Evolutionary conservation across 2,113 vertebrate genomes (phyloP), one percentile per base, ranked within the genome.

Genomic region (Rattus rattus): DNA sequence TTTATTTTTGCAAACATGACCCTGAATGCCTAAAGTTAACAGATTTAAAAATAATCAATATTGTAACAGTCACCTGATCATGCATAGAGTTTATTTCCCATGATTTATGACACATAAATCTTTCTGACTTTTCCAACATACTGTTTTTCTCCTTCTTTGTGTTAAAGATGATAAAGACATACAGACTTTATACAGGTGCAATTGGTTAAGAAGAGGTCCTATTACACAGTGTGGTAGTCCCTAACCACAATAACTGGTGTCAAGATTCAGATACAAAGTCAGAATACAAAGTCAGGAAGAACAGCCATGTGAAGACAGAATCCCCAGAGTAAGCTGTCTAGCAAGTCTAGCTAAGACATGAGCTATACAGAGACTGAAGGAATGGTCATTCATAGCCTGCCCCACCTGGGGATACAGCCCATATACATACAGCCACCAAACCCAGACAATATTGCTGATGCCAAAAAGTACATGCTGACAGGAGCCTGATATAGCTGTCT

Each of bases 1-100:
- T 85, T 94, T 72, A 88, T 84, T 91, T 43, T 96, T 88, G 43
- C 22, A 65, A 8, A 24, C 26, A 85, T 73, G 24, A 85, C n/a
- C 20, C 3, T 72, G 61, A 11, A 83, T 59, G 47, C 4, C 30
- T 63, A 33, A 91, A 93, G 91, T 69, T n/a, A 95, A 73, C 14
- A 47, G 33, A 36, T 19, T 13, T 6, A 33, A n/a, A 43, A n/a
- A 59, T 59, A 6, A 88, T 91, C 5, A 52, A n/a, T 59, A 76
- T 47, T 80, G 20, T 76, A 43, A 11, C 16, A 59, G 85, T 26
- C 13, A 30, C 36, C 1, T 43, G 36, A 52, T 67, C 13, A 28
- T 90, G 81, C 28, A 81, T 69, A 73, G 65, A 9, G 19, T 88
- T 91, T 73, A 84, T 85, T n/a, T 94, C 49, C 14, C 6, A 88